Evolutionary conservation across 2,888 invertebrate species (phyloP).

Genomic region (Caenorhabditis sp.): DNA sequence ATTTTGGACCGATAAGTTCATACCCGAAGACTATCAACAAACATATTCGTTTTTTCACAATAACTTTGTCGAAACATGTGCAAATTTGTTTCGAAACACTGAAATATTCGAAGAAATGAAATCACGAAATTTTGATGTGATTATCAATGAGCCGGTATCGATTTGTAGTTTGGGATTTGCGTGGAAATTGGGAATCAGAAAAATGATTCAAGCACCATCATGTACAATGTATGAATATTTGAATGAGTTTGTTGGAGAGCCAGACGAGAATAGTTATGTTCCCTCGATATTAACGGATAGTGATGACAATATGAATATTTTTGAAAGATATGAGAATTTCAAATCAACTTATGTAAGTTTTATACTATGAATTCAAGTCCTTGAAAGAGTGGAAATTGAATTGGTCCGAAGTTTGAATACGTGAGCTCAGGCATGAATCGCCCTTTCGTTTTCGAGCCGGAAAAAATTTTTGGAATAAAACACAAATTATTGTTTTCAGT

Average conservation of each 20-base stretch:
- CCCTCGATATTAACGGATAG: neutral
- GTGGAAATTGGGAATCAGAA: conserved; percentile 14
- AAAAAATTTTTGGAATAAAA: too few relatives aligned
- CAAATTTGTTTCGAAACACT: conserved; percentile 6
- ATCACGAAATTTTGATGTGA: conserved; percentile 14
- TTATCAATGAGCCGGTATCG: conserved; percentile 9
- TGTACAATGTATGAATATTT: conserved; percentile 18
- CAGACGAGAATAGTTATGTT: conserved; percentile 16
- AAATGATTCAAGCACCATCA: conserved; percentile 6
- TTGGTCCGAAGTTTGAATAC: too few relatives aligned
- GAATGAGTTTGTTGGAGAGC: conserved; percentile 12
- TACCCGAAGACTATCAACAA: too few relatives aligned
- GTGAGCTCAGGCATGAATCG: too few relatives aligned
- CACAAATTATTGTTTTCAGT: too few relatives aligned
- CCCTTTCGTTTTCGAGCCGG: too few relatives aligned
- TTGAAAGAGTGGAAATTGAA: too few relatives aligned
- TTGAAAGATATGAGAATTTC: conserved; percentile 1
- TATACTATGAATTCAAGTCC: too few relatives aligned
- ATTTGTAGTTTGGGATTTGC: conserved; percentile 17
- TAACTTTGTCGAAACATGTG: conserved; percentile 6
- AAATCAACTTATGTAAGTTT: neutral
- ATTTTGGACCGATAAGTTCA: conserved; percentile 6
- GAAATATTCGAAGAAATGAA: conserved; percentile 12
- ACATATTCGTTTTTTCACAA: neutral
- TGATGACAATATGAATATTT: neutral